Conservation (phyloP, 1,140 invertebrate species). For the Drosophila arizonae region DNA sequence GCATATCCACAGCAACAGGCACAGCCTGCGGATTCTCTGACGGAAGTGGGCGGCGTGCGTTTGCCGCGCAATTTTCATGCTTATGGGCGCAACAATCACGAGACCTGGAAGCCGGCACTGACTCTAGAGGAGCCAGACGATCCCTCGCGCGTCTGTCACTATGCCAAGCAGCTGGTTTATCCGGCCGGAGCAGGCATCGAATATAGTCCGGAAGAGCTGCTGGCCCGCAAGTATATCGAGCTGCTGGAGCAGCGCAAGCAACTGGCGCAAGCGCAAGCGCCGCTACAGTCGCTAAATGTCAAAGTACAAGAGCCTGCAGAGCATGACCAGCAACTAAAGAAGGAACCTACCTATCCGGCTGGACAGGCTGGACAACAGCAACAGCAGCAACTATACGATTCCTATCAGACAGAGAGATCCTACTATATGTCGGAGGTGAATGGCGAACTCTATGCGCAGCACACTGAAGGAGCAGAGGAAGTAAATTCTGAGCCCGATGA, state of each 20-base stretch:
- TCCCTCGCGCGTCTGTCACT: slow-evolving; percentile 72
- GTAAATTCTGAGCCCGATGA: slow-evolving; percentile 15
- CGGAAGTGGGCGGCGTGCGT: slow-evolving; percentile 52
- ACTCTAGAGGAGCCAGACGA: slow-evolving; percentile 80
- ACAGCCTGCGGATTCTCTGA: neutral
- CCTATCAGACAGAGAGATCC: slow-evolving; percentile 54
- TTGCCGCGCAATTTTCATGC: slow-evolving; percentile 73
- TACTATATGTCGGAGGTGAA: slow-evolving; percentile 68
- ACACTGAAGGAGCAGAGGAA: slow-evolving; percentile 36
- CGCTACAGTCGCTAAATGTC: slow-evolving; percentile 1
- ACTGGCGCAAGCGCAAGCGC: neutral
- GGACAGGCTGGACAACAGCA: slow-evolving; percentile 44
- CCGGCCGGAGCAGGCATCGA: slow-evolving; percentile 65
- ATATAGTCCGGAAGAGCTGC: slow-evolving; percentile 79
- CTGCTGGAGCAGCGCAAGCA: slow-evolving; percentile 43
- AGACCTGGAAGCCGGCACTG: slow-evolving; percentile 79
- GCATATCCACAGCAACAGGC: slow-evolving; percentile 6
- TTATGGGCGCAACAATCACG: slow-evolving; percentile 76
- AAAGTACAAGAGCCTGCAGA: slow-evolving; percentile 8
- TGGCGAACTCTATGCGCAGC: slow-evolving; percentile 49
- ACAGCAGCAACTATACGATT: slow-evolving; percentile 47
- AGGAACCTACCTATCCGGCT: slow-evolving; percentile 5
- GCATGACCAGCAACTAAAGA: slow-evolving; percentile 5
- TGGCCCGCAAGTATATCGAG: slow-evolving; percentile 59
- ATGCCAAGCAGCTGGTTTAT: slow-evolving; percentile 77